Evolutionary conservation across 2,797 vertebrate species (phyloP).

Genomic region (Gastrophryne carolinensis): DNA sequence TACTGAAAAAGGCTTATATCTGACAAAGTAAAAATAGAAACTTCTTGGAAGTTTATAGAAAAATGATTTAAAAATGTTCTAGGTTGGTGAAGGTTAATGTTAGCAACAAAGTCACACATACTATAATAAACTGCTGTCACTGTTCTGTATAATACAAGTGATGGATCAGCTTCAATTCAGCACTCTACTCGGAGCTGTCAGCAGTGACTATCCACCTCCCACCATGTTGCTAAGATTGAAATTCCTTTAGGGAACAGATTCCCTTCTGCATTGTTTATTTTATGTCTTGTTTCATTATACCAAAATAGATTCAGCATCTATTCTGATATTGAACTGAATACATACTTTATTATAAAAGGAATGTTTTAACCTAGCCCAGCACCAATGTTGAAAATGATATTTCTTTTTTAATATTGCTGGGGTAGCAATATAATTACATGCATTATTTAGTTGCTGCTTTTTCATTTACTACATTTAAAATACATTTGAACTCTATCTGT

Average conservation of each 20-base stretch:
- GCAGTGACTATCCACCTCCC: constrained; percentile 22
- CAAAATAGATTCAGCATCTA: constrained; percentile 11
- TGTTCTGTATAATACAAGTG: constrained; percentile 33
- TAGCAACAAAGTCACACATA: constrained; percentile 37
- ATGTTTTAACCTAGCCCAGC: background rate
- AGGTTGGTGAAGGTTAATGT: constrained; percentile 36
- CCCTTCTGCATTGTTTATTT: constrained; percentile 39
- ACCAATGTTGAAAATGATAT: background rate
- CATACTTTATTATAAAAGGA: background rate
- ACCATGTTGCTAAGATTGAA: constrained; percentile 36
- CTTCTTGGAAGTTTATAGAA: constrained; percentile 5
- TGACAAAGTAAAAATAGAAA: background rate
- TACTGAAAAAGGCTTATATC: background rate
- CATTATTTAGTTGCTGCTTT: too few relatives aligned
- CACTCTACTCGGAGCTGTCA: constrained; percentile 38
- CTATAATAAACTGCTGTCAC: constrained; percentile 44
- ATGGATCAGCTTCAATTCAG: constrained; percentile 29
- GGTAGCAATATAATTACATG: too few relatives aligned
- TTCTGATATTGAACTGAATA: constrained; percentile 11
- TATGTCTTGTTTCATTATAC: constrained; percentile 25
- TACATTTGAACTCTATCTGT: too few relatives aligned
- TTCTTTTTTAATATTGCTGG: too few relatives aligned
- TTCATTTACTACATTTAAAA: too few relatives aligned
- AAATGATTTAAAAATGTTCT: constrained; percentile 14
- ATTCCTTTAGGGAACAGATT: constrained; percentile 30